These are phyloP conservation scores for Catotricha subobsoleta DNA, from an alignment of 2,888 invertebrate species.

Conservation along the genomic window DNA sequence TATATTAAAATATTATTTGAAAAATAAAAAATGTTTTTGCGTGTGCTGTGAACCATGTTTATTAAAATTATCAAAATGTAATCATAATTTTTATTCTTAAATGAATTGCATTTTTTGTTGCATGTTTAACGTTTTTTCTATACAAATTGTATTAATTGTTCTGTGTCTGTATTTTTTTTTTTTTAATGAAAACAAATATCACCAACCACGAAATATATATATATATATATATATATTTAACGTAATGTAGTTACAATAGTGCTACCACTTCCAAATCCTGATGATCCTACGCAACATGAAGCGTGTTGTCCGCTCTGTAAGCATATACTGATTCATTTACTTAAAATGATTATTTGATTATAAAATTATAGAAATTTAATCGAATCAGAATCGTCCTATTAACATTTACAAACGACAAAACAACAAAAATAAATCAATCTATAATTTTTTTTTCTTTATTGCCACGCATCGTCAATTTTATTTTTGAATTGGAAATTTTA, in stretches of 20 bases:
- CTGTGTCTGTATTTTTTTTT: not conserved
- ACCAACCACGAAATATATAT: not conserved
- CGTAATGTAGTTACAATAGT: slow-evolving; percentile 43
- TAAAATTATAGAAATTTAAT: no score
- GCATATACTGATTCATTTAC: no score
- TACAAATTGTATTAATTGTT: not conserved
- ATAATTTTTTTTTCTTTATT: no score
- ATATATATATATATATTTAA: not conserved
- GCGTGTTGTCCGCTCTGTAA: slow-evolving; percentile 78
- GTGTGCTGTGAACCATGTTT: not conserved
- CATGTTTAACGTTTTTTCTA: not conserved
- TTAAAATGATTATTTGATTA: no score
- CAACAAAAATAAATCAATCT: no score
- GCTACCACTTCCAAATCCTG: slow-evolving; percentile 69
- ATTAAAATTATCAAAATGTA: not conserved
- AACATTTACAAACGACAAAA: no score
- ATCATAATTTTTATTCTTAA: not conserved
- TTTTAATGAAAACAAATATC: no score
- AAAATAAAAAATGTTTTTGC: not conserved
- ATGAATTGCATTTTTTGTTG: not conserved
- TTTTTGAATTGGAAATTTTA: no score
- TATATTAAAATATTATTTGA: not conserved
- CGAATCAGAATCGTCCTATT: no score
- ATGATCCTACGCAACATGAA: slow-evolving; percentile 78
- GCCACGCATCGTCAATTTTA: no score